phyloP scores from a whole-genome alignment of 2,113 vertebrate genomes.

The Cephalopterus ornatus region DNA sequence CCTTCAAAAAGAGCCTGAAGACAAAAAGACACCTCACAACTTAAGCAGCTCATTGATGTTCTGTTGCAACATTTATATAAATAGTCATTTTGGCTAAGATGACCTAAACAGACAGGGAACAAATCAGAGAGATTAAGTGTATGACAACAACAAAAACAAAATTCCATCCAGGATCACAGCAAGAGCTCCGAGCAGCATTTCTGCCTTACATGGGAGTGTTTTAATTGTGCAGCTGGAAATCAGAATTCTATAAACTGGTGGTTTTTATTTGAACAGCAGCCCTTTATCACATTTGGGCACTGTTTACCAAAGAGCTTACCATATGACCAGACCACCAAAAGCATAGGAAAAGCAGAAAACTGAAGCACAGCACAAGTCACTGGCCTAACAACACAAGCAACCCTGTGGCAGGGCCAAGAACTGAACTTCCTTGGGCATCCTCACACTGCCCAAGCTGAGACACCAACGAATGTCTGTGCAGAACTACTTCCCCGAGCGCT shows the following conservation, averaged over 20 bases:
- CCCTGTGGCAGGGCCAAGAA: background rate
- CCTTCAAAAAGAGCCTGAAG: background rate
- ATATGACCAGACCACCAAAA: background rate
- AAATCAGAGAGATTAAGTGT: background rate
- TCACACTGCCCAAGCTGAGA: background rate
- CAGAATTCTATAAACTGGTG: background rate
- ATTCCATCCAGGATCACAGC: background rate
- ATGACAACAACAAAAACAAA: background rate
- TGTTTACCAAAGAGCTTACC: background rate
- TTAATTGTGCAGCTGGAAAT: constrained; percentile 23
- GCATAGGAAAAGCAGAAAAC: background rate
- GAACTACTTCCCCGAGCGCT: background rate
- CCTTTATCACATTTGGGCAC: background rate
- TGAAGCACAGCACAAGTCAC: background rate
- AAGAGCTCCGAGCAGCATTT: background rate
- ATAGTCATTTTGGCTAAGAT: background rate
- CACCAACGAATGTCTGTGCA: background rate
- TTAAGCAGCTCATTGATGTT: background rate
- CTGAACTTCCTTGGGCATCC: background rate
- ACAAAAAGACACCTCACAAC: constrained; percentile 11
- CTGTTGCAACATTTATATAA: background rate
- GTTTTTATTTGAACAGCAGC: background rate
- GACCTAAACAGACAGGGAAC: background rate
- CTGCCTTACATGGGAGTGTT: background rate
- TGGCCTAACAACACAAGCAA: background rate